phyloP scores from a whole-genome alignment of 2,113 vertebrate genomes.

The Lampris incognitus region DNA sequence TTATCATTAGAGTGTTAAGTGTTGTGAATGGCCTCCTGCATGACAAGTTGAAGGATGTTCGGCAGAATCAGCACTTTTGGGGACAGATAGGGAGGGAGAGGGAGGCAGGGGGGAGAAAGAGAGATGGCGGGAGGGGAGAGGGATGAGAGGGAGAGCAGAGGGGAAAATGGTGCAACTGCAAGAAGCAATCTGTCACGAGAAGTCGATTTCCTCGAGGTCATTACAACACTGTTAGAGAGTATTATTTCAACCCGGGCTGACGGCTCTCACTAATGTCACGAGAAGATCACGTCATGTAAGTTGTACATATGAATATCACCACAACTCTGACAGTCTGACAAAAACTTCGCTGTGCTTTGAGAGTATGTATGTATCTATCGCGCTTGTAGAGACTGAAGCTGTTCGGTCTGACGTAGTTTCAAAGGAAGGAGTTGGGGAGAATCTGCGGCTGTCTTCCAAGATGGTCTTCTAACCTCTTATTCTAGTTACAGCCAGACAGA shows the following conservation, averaged over 20 bases:
- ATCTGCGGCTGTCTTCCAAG: background rate
- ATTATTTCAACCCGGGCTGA: slow-evolving; percentile 11
- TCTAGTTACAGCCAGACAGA: background rate
- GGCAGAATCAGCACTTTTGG: background rate
- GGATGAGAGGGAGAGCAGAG: slow-evolving; percentile 1
- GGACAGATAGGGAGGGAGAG: background rate
- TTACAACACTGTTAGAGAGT: slow-evolving; percentile 4
- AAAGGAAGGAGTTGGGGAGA: background rate
- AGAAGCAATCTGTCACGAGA: slow-evolving; percentile 2
- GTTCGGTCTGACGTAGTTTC: background rate
- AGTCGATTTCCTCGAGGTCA: slow-evolving; percentile 15
- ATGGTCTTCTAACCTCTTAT: background rate
- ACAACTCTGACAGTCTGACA: background rate
- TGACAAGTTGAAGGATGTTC: background rate
- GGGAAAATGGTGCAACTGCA: slow-evolving; percentile 19
- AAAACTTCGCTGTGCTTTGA: no score
- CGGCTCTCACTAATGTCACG: background rate
- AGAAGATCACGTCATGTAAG: slow-evolving; percentile 4
- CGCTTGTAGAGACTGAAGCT: no score
- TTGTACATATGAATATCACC: slow-evolving; percentile 1
- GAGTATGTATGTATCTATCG: no score
- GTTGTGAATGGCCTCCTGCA: background rate
- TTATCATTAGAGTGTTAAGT: background rate
- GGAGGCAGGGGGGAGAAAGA: background rate
- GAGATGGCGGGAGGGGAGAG: background rate